phyloP scores from a whole-genome alignment of 2,888 invertebrate species.

The Drosophila ezoana region DNA sequence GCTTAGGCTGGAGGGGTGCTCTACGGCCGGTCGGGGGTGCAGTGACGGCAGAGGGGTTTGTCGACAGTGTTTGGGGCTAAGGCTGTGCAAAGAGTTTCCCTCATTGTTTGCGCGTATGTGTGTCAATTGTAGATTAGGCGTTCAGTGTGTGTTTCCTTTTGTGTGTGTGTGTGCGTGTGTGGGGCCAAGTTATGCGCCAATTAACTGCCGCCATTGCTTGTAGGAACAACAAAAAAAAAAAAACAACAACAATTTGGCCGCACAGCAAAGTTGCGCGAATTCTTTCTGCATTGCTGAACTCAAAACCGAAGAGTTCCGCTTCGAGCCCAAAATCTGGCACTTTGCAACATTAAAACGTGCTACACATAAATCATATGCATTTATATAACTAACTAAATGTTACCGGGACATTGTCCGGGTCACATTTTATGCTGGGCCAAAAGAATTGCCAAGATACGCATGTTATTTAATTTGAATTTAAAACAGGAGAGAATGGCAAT shows the following conservation, averaged over 20 bases:
- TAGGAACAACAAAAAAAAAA: conserved; percentile 4
- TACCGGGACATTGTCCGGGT: too few relatives aligned
- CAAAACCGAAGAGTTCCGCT: background rate
- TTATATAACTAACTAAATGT: too few relatives aligned
- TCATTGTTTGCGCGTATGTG: conserved; percentile 75
- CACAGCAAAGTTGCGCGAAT: conserved; percentile 44
- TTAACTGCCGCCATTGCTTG: conserved; percentile 67
- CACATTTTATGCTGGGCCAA: too few relatives aligned
- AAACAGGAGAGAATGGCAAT: too few relatives aligned
- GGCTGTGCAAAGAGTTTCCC: conserved; percentile 66
- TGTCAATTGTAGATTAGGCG: conserved; percentile 78
- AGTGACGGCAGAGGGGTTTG: background rate
- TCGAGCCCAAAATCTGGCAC: conserved; percentile 4
- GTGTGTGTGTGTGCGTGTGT: conserved; percentile 19
- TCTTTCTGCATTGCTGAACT: conserved; percentile 45
- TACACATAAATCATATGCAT: background rate
- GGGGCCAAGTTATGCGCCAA: conserved; percentile 71
- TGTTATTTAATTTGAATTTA: too few relatives aligned
- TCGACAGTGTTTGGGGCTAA: conserved; percentile 6
- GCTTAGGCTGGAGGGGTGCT: too few relatives aligned
- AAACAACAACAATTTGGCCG: conserved; percentile 8
- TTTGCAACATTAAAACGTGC: background rate
- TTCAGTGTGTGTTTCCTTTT: conserved; percentile 63
- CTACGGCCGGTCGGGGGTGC: background rate
- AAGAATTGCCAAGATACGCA: too few relatives aligned